Percentiles rank a stretch among this genome's conserved stretches.
Evolutionary conservation across 2,797 vertebrate genomes (phyloP).

Genomic region (Gephyroberyx darwinii): DNA sequence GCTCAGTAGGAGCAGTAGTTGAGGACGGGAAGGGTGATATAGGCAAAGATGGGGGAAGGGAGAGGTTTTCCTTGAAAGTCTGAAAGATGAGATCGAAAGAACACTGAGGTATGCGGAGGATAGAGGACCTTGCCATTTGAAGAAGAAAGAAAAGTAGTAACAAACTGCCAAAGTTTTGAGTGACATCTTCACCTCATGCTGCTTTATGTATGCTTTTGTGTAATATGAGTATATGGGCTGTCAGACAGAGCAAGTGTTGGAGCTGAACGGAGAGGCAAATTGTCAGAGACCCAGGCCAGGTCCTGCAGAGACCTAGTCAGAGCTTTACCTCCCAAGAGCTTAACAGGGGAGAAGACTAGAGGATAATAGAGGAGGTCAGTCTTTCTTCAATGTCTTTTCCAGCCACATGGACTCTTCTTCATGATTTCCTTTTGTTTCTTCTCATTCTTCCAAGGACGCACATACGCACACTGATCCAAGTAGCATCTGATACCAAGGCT

Average conservation of each 20-base stretch:
- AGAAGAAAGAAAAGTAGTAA: slow-evolving; percentile 10
- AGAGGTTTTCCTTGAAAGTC: not conserved
- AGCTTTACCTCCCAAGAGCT: too few relatives aligned
- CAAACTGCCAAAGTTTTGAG: not conserved
- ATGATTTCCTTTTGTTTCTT: slow-evolving; percentile 29
- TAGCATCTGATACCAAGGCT: slow-evolving; percentile 39
- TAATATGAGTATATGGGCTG: slow-evolving; percentile 41
- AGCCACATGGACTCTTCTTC: slow-evolving; percentile 41
- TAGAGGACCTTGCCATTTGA: slow-evolving; percentile 12
- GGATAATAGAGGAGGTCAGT: not conserved
- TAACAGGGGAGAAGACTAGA: not conserved
- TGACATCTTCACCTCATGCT: slow-evolving; percentile 29
- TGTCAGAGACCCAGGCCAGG: slow-evolving; percentile 38
- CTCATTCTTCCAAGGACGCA: not conserved
- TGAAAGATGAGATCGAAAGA: slow-evolving; percentile 5
- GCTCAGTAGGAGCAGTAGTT: slow-evolving; percentile 71
- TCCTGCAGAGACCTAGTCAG: not conserved
- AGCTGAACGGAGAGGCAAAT: slow-evolving; percentile 28
- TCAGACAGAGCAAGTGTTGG: slow-evolving; percentile 27
- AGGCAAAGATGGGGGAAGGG: slow-evolving; percentile 2
- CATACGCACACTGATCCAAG: slow-evolving; percentile 25
- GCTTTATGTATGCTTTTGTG: slow-evolving; percentile 22
- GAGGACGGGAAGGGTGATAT: slow-evolving; percentile 38
- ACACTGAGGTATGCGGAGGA: not conserved
- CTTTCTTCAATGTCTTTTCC: slow-evolving; percentile 63